A percentile compares a stretch with the other conserved stretches of the same genome.
These are phyloP conservation scores for Rugalucina vietnamica DNA, from an alignment of 2,888 invertebrate species.

Conservation along the genomic window DNA sequence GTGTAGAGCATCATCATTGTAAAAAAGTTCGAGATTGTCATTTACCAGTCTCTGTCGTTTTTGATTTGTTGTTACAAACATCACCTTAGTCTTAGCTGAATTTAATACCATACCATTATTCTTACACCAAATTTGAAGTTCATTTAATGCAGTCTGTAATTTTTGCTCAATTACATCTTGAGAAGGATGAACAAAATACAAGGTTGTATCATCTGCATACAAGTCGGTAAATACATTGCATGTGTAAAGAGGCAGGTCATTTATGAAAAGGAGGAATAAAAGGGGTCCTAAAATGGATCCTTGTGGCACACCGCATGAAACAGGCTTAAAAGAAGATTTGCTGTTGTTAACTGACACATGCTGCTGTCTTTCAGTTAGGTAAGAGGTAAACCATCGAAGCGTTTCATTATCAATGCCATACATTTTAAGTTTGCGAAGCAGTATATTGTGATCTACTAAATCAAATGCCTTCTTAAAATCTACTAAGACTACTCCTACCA, in stretches of 20 bases:
- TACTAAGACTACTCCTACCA: neutral
- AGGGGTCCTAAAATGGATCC: neutral
- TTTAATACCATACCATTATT: too few species aligned
- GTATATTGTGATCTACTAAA: neutral
- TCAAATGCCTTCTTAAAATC: neutral
- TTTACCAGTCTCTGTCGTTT: too few species aligned
- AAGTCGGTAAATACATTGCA: neutral
- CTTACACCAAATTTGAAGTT: neutral
- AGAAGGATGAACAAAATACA: neutral
- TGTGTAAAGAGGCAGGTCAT: neutral
- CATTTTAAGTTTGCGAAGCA: neutral
- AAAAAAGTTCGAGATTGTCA: too few species aligned
- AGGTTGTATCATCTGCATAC: neutral
- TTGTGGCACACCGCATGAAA: neutral
- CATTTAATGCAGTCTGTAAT: neutral
- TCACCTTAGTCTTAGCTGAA: too few species aligned
- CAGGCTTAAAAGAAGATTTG: neutral
- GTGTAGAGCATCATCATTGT: too few species aligned
- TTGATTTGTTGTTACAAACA: too few species aligned
- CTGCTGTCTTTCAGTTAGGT: neutral
- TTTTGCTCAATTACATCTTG: neutral
- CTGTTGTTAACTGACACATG: neutral
- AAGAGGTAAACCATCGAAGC: neutral
- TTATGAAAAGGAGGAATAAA: neutral
- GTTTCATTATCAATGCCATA: neutral